Percentiles rank a stretch among this genome's conserved stretches.
Evolutionary conservation across 2,888 invertebrate genomes (phyloP).

Genomic region (Archips crataeganus): DNA sequence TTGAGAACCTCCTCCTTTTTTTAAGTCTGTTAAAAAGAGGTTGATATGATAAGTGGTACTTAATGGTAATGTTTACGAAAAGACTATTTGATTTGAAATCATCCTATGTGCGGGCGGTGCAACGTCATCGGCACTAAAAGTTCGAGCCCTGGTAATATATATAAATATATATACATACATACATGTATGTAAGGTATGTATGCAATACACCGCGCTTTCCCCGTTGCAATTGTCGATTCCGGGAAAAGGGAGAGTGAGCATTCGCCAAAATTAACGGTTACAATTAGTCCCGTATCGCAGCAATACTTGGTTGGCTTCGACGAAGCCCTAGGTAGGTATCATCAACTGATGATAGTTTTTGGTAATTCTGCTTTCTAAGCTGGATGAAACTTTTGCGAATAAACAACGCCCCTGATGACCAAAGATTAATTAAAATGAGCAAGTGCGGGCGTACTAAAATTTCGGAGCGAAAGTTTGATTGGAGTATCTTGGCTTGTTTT

Average conservation of each 20-base stretch:
- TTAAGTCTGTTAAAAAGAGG: too few relatives aligned
- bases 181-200: not conserved
- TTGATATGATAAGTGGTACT: too few relatives aligned
- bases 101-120: too few relatives aligned
- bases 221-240: slow-evolving; percentile 38
- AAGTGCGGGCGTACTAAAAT: slow-evolving; percentile 24
- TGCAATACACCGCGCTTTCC: slow-evolving; percentile 12
- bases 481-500: slow-evolving; percentile 33
- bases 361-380: slow-evolving; percentile 2
- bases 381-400: slow-evolving; percentile 2
- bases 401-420: not conserved
- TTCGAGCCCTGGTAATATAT: too few relatives aligned
- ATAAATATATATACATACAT: too few relatives aligned
- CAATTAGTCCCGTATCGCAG: slow-evolving; percentile 28
- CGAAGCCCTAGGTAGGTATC: slow-evolving; percentile 19
- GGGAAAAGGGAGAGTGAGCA: slow-evolving; percentile 38
- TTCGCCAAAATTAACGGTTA: slow-evolving; percentile 31
- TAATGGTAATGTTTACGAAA: too few relatives aligned
- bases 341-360: not conserved
- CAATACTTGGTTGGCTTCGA: slow-evolving; percentile 28
- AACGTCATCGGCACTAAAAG: too few relatives aligned
- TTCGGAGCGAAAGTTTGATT: slow-evolving; percentile 25
- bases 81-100: too few relatives aligned
- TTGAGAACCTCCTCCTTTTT: too few relatives aligned
- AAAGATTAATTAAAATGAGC: not conserved